Evolutionary conservation across 2,888 invertebrate species (phyloP).

Genomic region (Cryptocephalus primarius): DNA sequence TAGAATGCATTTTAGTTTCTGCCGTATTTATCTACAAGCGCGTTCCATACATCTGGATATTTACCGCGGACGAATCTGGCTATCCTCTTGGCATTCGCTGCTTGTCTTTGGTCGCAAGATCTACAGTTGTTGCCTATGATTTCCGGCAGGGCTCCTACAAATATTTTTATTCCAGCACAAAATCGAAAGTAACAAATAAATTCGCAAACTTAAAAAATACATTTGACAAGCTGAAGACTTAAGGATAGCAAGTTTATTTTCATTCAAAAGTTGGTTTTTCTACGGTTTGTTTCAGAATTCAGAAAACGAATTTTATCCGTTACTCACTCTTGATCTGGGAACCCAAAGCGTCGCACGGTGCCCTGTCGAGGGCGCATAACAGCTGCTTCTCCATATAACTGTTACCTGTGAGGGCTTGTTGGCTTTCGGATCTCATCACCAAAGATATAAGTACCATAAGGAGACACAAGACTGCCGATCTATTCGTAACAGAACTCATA

Average conservation of each 20-base stretch:
- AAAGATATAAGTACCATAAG: too few species aligned
- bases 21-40: slow-evolving; percentile 38
- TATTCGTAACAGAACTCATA: too few species aligned
- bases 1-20: not conserved
- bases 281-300: too few species aligned
- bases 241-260: too few species aligned
- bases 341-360: slow-evolving; percentile 49
- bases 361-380: slow-evolving; percentile 46
- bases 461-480: too few species aligned
- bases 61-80: slow-evolving; percentile 42
- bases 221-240: too few species aligned
- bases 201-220: too few species aligned
- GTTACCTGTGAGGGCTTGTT: slow-evolving; percentile 19
- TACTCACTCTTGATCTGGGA: slow-evolving; percentile 47
- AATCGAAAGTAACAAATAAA: too few species aligned
- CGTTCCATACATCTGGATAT: slow-evolving; percentile 44
- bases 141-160: slow-evolving; percentile 44
- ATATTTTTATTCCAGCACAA: not conserved
- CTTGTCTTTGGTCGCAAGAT: slow-evolving; percentile 41
- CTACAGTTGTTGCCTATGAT: slow-evolving; percentile 44
- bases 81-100: slow-evolving; percentile 40
- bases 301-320: not conserved
- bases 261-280: too few species aligned
- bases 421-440: too few species aligned
- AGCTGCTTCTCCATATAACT: slow-evolving; percentile 38